phyloP scores from a whole-genome alignment of 2,113 vertebrate genomes.

The Cephalopterus ornatus region DNA sequence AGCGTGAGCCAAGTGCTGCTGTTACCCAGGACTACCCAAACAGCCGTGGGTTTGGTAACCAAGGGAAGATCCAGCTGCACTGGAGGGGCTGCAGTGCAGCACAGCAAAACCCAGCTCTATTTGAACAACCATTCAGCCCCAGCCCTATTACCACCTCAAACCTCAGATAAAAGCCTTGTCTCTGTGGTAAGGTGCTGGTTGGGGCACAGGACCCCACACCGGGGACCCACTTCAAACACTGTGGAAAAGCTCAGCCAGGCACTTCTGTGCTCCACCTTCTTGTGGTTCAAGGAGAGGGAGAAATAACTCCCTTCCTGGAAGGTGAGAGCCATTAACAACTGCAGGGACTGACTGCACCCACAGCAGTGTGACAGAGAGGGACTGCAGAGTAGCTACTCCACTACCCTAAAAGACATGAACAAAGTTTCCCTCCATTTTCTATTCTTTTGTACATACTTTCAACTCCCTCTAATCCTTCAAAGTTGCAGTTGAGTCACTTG shows the following conservation, averaged over 20 bases:
- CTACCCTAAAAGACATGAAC: background rate
- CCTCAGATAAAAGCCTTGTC: background rate
- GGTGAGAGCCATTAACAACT: background rate
- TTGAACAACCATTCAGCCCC: background rate
- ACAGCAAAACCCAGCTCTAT: background rate
- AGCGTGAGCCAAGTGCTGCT: background rate
- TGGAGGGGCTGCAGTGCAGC: background rate
- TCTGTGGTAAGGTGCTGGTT: background rate
- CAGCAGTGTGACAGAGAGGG: background rate
- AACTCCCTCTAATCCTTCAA: background rate
- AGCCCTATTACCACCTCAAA: background rate
- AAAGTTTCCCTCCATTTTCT: background rate
- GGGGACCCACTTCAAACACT: background rate
- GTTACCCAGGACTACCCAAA: background rate
- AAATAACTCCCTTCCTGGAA: background rate
- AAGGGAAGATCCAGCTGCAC: background rate
- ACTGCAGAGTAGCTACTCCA: background rate
- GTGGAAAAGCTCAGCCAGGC: background rate
- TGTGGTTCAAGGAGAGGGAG: background rate
- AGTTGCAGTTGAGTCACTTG: background rate
- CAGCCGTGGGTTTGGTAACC: background rate
- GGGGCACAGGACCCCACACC: background rate
- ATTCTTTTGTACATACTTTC: background rate
- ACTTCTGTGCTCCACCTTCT: background rate
- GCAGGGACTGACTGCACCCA: background rate